phyloP scores from a whole-genome alignment of 1,140 invertebrate species.

The Argopecten irradians region DNA sequence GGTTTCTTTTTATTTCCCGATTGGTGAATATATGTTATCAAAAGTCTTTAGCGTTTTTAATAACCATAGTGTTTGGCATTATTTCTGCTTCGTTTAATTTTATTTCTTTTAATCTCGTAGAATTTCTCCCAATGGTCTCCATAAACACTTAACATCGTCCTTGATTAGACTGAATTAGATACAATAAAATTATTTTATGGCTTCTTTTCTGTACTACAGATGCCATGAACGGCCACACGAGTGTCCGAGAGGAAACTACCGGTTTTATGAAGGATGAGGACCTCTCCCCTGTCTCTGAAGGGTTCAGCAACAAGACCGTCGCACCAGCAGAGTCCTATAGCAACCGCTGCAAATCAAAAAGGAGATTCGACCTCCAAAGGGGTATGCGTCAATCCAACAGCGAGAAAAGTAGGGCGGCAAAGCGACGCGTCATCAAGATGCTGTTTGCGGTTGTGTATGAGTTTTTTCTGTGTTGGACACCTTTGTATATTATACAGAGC shows the following conservation, averaged over 20 bases:
- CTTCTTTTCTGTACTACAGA: slow-evolving; percentile 31
- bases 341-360: slow-evolving; percentile 12
- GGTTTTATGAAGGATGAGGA: slow-evolving; percentile 30
- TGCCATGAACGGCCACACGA: slow-evolving; percentile 23
- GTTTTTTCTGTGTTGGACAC: slow-evolving; percentile 96
- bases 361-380: slow-evolving; percentile 35
- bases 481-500: slow-evolving; percentile 91
- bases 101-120: too few species aligned
- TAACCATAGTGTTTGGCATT: too few species aligned
- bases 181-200: not conserved
- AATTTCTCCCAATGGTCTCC: too few species aligned
- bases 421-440: slow-evolving; percentile 92
- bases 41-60: too few species aligned
- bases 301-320: not conserved
- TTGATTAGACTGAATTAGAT: too few species aligned
- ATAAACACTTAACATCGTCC: too few species aligned
- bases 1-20: too few species aligned
- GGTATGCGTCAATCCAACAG: slow-evolving; percentile 81
- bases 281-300: not conserved
- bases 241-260: slow-evolving; percentile 21
- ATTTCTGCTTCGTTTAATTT: too few species aligned
- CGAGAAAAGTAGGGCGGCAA: slow-evolving; percentile 87
- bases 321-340: not conserved
- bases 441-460: slow-evolving; percentile 93
- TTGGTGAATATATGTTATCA: too few species aligned